Evolutionary conservation across 2,888 invertebrate genomes (phyloP).

Genomic region (Rotaria sp.): DNA sequence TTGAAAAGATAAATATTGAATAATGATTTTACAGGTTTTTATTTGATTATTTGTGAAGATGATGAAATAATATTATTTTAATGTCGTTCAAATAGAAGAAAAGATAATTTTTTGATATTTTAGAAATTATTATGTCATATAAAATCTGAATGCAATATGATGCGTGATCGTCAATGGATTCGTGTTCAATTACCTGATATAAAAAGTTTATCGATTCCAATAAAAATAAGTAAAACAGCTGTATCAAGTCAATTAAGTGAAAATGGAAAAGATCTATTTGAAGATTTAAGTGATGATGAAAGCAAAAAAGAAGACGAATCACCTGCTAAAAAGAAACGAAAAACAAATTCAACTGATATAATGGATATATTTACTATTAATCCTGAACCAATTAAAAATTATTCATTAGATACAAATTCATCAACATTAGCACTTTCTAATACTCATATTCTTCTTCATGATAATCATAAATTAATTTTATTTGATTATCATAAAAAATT

Average conservation of each 20-base stretch:
- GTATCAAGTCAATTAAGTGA: background rate
- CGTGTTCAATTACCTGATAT: background rate
- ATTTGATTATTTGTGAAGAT: no score
- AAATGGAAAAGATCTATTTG: background rate
- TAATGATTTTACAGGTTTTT: no score
- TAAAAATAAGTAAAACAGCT: background rate
- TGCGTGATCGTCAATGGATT: background rate
- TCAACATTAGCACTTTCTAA: slow-evolving; percentile 11
- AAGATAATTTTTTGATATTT: no score
- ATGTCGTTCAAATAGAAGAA: no score
- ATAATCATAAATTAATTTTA: background rate
- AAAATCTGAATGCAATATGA: background rate
- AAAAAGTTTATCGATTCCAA: background rate
- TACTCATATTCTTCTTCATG: background rate
- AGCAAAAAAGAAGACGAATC: background rate
- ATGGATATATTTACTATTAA: background rate
- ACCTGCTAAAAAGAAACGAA: background rate
- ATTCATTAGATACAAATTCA: background rate
- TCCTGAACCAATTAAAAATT: background rate
- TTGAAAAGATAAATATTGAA: no score
- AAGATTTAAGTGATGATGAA: background rate
- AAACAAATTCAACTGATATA: background rate
- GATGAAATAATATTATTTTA: no score
- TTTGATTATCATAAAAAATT: background rate
- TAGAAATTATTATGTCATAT: background rate